A percentile compares a stretch with the other conserved stretches of the same genome.
phyloP scores from a whole-genome alignment of 2,113 vertebrate species.

The Entomyzon cyanotis region DNA sequence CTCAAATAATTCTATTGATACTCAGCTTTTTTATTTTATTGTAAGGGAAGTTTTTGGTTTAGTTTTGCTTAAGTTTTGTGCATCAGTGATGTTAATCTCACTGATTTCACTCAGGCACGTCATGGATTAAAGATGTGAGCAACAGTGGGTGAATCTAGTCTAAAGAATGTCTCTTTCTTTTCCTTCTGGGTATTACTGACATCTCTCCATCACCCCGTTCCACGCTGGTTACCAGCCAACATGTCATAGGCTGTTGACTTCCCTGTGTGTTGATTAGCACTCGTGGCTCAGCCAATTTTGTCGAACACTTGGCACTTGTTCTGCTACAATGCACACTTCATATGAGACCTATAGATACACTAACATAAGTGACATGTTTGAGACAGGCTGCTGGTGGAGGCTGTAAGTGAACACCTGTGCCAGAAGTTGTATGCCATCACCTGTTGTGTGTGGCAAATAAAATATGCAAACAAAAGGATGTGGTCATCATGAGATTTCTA shows the following conservation, averaged over 20 bases:
- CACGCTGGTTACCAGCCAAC: not conserved
- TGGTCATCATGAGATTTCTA: not conserved
- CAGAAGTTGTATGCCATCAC: not conserved
- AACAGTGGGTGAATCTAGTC: not conserved
- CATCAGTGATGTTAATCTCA: not conserved
- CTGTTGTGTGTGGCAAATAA: not conserved
- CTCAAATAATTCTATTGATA: not conserved
- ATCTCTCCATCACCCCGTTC: not conserved
- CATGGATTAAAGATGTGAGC: not conserved
- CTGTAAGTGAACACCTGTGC: not conserved
- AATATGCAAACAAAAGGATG: not conserved
- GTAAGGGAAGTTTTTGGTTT: not conserved
- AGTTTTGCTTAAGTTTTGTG: not conserved
- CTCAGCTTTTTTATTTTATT: not conserved
- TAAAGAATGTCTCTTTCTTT: not conserved
- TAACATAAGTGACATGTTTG: not conserved
- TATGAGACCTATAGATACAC: not conserved
- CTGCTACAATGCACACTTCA: not conserved
- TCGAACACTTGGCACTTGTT: not conserved
- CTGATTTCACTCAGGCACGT: not conserved
- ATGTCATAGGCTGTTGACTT: not conserved
- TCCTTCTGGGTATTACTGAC: not conserved
- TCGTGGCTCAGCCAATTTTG: rapidly evolving
- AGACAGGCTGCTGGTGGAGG: not conserved
- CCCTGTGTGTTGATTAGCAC: not conserved